A percentile compares a stretch with the other conserved stretches of the same genome.
Evolutionary conservation across 2,888 invertebrate genomes (phyloP).

Genomic region (Emmelina monodactyla): DNA sequence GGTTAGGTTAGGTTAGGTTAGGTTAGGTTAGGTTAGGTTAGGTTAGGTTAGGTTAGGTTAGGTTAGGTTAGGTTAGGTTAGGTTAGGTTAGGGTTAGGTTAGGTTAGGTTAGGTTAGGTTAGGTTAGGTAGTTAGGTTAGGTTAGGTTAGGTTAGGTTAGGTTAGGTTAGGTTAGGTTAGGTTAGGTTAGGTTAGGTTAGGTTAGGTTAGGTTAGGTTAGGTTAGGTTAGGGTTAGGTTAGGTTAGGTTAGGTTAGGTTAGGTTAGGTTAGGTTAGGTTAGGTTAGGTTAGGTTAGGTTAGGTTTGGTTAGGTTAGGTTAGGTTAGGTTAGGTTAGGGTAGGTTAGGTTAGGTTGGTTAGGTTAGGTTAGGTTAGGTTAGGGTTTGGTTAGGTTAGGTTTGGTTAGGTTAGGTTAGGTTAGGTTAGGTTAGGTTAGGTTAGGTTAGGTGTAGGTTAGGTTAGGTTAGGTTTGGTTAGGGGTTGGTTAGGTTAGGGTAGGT

Average conservation of each 20-base stretch:
- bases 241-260: constrained; percentile 14
- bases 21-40: constrained; percentile 12
- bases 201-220: constrained; percentile 13
- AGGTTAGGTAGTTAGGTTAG: too few species aligned
- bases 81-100: too few species aligned
- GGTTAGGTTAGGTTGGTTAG: too few species aligned
- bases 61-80: constrained; percentile 11
- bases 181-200: constrained; percentile 8
- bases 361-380: constrained; percentile 19
- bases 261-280: constrained; percentile 13
- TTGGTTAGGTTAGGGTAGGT: constrained; percentile 12
- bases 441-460: too few species aligned
- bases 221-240: too few species aligned
- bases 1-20: constrained; percentile 6
- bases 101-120: too few species aligned
- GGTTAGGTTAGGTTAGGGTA: too few species aligned
- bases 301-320: constrained; percentile 16
- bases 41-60: constrained; percentile 13
- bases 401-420: constrained; percentile 13
- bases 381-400: constrained; percentile 12
- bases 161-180: constrained; percentile 8
- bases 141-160: constrained; percentile 9
- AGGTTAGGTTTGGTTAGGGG: constrained; percentile 15
- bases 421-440: constrained; percentile 8
- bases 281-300: constrained; percentile 12